A percentile compares a stretch with the other conserved stretches of the same genome.
phyloP scores from a whole-genome alignment of 53 echinoderm and acorn worm genomes.

The Luidia sarsii region DNA sequence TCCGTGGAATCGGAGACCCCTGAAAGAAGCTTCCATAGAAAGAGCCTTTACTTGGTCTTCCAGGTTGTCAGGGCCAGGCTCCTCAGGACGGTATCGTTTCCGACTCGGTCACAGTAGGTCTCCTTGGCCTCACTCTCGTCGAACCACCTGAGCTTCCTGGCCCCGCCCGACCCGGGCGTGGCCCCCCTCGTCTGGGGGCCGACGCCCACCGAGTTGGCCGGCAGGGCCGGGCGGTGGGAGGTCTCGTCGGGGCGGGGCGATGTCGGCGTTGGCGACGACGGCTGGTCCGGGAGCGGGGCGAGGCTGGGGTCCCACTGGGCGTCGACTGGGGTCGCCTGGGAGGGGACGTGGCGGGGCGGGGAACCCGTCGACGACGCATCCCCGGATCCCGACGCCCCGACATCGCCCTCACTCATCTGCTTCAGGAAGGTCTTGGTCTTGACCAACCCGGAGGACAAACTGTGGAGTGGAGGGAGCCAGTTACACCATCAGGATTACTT shows the following conservation, averaged over 20 bases:
- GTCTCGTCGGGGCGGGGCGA: too few species aligned
- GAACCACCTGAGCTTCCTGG: background rate
- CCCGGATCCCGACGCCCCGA: too few species aligned
- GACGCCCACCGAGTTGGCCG: too few species aligned
- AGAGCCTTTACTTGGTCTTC: background rate
- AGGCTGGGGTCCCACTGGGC: background rate
- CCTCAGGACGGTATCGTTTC: background rate
- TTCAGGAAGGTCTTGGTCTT: constrained; percentile 55
- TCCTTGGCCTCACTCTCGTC: constrained; percentile 24
- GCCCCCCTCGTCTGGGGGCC: too few species aligned
- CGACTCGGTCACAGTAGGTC: background rate
- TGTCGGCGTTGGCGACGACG: too few species aligned
- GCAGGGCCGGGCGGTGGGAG: too few species aligned
- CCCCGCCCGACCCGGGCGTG: too few species aligned
- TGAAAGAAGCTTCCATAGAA: background rate
- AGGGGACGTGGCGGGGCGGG: background rate
- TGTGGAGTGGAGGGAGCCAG: too few species aligned
- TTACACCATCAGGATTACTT: too few species aligned
- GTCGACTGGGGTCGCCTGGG: background rate
- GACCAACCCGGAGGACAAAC: constrained; percentile 53
- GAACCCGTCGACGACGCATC: too few species aligned
- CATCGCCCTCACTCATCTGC: constrained; percentile 34
- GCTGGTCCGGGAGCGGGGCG: too few species aligned
- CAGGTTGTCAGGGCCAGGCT: constrained; percentile 23
- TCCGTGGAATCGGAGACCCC: too few species aligned